Evolutionary conservation across 2,888 invertebrate genomes (phyloP), one percentile per base, ranked within the genome.

Genomic region (Eupsilia transversa): DNA sequence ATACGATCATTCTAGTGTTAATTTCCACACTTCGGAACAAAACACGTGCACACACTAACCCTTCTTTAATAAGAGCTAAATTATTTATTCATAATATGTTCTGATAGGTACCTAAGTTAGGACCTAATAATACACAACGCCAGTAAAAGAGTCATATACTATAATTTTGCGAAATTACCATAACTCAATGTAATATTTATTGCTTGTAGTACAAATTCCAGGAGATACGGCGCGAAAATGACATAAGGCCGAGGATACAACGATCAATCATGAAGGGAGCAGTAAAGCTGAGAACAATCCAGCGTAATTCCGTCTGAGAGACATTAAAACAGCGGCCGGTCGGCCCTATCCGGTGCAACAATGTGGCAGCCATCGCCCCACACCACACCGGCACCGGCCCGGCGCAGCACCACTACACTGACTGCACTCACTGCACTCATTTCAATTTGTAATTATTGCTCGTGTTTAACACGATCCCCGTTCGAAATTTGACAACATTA

Each of bases 231-330:
- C 90, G 93, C 94, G 94, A 93, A 93, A 95, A 95, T 96, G 96
- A 95, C 96, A 96, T 95, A 95, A 95, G 96, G 94, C 93, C 88
- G 95, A 93, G 93, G 95, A 95, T 95, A 95, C 95, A 93, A 95
- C 96, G 94, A 96, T 96, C 96, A 96, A 96, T 96, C 96, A 96
- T 90, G 93, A 92, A 91, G 93, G 93, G 93, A 92, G 96, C 95
- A 94, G 94, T 96, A 96, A 96, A 96, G 91, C 91, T 92, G 95
- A 96, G 96, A 96, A 96, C 96, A 96, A 96, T 96, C 95, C 96
- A 93, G 96, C 95, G 96, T 96, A 96, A 96, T 96, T 96, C 96
- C 96, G 96, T 94, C 95, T 91, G 94, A 94, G 93, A 92, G 96
- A 96, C 96, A 96, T 96, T 96, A 96, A 96, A 95, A 96, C 94